These are phyloP conservation scores for Basileuterus tristriatus DNA, from an alignment of 2,797 vertebrate species.

Conservation along the genomic window DNA sequence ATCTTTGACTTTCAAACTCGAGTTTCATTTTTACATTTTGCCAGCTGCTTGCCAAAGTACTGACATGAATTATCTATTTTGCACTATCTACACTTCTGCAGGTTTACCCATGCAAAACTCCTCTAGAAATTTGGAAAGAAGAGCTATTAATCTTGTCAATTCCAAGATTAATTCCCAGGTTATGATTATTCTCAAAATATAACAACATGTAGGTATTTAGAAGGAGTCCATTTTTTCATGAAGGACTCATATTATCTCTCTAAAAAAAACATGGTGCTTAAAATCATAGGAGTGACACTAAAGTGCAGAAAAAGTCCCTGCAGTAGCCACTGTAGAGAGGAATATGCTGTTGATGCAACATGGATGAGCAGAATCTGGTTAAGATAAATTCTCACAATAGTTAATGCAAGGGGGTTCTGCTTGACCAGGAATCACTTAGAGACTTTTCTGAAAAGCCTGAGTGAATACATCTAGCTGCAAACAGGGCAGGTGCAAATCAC, in stretches of 20 bases:
- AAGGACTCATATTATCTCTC: background rate
- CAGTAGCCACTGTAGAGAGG: background rate
- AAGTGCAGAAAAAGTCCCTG: background rate
- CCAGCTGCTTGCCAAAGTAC: background rate
- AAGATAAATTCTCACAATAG: background rate
- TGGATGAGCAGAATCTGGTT: background rate
- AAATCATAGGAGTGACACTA: background rate
- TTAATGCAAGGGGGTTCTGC: background rate
- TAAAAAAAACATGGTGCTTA: background rate
- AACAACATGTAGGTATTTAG: background rate
- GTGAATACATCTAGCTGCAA: background rate
- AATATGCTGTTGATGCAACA: background rate
- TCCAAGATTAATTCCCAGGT: background rate
- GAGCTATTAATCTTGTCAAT: background rate
- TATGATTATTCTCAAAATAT: background rate
- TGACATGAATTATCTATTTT: background rate
- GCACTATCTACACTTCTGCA: background rate
- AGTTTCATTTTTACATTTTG: background rate
- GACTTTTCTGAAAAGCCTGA: slow-evolving; percentile 4
- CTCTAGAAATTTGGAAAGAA: background rate
- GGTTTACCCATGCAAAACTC: background rate
- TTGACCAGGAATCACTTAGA: background rate
- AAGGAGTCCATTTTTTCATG: background rate
- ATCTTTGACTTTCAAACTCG: background rate
- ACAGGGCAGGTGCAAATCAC: background rate